Evolutionary conservation across 2,888 invertebrate species (phyloP), one percentile per base, ranked within the genome.

Genomic region (Cotesia congregata): DNA sequence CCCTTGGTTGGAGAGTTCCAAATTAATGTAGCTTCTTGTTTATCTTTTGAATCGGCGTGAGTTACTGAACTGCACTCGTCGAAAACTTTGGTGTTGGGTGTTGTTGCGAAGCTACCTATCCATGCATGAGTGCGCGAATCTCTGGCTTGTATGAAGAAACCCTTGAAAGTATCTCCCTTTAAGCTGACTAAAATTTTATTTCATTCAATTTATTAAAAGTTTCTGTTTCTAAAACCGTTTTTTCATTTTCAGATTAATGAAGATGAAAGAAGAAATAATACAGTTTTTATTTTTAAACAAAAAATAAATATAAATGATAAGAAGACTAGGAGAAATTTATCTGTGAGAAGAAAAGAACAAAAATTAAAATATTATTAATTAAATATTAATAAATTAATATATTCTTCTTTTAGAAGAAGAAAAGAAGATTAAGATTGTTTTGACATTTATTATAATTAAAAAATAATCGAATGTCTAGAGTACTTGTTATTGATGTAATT

Each of bases 101-200:
- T 93, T 80, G 93, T 92, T 78, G 93, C 92, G 94, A 94, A 95
- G 62, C 92, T 90, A 1, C 95, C 95, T 68, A 95, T 91, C 95
- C 95, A 96, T 79, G 93, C 91, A 85, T 95, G 92, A 0, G 93
- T 92, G 77, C 92, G 91, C 7, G 91, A 92, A 83, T 95, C 95
- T 62, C 95, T 93, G 0, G 95, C 95, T 90, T 96, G 96, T 67
- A 96, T 90, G 89, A 96, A 95, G 91, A 95, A 96, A n/a, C 96
- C 95, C 83, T 95, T 94, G 90, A 96, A 95, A 15, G 91, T 92
- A 40, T 92, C 91, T 72, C 86, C 84, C 73, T 90, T 90, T 81
- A 93, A 92, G 68, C 90, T 91, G 67, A 93, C 93, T 93, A 90
- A 5, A 83, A 85, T 76, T 71, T 72, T 61, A 77, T 71, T 41